A percentile compares a stretch with the other conserved stretches of the same genome.
These are phyloP conservation scores for Alligator mississippiensis DNA, from an alignment of 2,113 vertebrate species.

Conservation along the genomic window DNA sequence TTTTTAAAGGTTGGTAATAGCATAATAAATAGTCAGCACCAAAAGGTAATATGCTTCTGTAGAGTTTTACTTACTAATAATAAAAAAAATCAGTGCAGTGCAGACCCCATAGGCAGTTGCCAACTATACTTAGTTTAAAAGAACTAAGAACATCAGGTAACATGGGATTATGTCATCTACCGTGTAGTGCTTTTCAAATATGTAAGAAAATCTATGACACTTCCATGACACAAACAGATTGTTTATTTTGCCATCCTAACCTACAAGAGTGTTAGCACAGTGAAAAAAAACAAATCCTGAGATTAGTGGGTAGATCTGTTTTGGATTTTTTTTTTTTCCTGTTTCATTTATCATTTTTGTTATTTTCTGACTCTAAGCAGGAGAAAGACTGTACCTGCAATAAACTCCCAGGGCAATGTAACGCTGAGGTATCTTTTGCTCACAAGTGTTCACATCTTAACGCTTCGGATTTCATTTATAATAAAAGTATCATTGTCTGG, in stretches of 20 bases:
- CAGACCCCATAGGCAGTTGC: neutral
- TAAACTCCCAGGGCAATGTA: neutral
- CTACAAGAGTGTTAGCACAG: neutral
- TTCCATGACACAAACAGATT: neutral
- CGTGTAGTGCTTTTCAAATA: neutral
- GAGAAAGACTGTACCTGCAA: neutral
- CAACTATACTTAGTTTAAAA: neutral
- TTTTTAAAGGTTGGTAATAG: constrained; percentile 23
- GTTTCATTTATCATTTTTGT: neutral
- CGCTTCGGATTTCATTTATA: neutral
- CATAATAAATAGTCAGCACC: constrained; percentile 38
- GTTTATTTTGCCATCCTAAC: neutral
- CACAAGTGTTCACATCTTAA: neutral
- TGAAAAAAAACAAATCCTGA: neutral
- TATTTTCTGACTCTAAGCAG: neutral
- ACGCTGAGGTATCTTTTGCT: neutral
- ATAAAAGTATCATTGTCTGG: neutral
- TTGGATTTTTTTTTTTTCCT: neutral
- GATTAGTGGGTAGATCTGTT: fast-evolving
- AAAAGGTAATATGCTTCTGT: constrained; percentile 39
- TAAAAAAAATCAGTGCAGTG: neutral
- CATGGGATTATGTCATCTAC: neutral
- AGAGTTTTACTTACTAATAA: constrained; percentile 19
- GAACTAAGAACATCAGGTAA: neutral
- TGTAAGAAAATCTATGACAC: neutral